Percentiles rank a stretch among this genome's conserved stretches.
phyloP scores from a whole-genome alignment of 2,888 invertebrate genomes.

The Rhingia campestris region DNA sequence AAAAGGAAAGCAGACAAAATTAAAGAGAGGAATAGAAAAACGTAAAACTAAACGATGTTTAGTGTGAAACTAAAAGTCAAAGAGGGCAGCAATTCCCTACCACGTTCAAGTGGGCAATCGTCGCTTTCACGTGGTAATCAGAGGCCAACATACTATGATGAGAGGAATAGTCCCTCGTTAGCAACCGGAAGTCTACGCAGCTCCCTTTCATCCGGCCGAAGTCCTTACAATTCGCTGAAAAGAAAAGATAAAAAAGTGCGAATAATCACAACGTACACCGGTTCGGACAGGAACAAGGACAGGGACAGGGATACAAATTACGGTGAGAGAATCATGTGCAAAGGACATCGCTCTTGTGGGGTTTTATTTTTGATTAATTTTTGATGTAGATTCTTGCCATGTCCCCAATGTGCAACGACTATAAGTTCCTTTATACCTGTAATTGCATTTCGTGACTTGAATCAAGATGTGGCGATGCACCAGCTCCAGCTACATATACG shows the following conservation, averaged over 20 bases:
- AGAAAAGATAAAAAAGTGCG: conserved; percentile 82
- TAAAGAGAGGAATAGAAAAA: too few species aligned
- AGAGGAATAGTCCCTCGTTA: conserved; percentile 79
- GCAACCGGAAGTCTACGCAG: conserved; percentile 80
- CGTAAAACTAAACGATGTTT: conserved; percentile 78
- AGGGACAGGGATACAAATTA: conserved; percentile 55
- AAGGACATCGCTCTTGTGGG: conserved; percentile 25
- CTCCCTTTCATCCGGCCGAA: conserved; percentile 81
- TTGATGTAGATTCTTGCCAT: conserved; percentile 42
- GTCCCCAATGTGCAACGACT: not conserved
- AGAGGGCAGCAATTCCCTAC: conserved; percentile 82
- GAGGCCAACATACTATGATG: conserved; percentile 74
- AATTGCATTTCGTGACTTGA: conserved; percentile 77
- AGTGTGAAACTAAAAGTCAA: conserved; percentile 83
- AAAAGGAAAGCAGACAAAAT: not conserved
- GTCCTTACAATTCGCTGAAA: conserved; percentile 80
- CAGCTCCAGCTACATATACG: not conserved
- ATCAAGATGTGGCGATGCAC: conserved; percentile 48
- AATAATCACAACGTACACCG: conserved; percentile 80
- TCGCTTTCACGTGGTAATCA: conserved; percentile 70
- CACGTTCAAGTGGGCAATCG: conserved; percentile 78
- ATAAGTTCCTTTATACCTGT: conserved; percentile 73
- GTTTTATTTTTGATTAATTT: conserved; percentile 61
- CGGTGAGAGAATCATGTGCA: conserved; percentile 58
- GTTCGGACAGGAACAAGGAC: conserved; percentile 10